Percentiles rank a stretch among this genome's conserved stretches.
These are phyloP conservation scores for Darevskia mixta DNA, from an alignment of 2,797 vertebrate genomes.

Conservation along the genomic window DNA sequence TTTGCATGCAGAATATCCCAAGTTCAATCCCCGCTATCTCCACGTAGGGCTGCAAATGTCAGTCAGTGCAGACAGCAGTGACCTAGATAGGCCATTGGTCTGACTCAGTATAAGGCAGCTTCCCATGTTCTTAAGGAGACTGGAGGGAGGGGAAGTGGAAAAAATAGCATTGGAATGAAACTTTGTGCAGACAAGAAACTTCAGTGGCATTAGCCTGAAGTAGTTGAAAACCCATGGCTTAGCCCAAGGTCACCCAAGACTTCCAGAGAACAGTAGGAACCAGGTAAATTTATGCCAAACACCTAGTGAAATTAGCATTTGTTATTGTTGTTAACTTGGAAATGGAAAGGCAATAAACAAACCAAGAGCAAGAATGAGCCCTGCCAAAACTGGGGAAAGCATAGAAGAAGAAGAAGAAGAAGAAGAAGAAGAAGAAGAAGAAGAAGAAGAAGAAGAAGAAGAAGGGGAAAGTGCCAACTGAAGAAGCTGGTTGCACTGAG, in stretches of 20 bases:
- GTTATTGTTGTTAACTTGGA: background rate
- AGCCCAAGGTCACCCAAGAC: background rate
- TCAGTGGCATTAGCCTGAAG: background rate
- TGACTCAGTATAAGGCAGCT: too few species aligned
- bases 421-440: too few species aligned
- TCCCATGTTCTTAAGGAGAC: background rate
- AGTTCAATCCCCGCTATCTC: too few species aligned
- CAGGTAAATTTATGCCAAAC: background rate
- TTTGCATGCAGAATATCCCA: too few species aligned
- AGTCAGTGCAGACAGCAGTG: too few species aligned
- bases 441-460: too few species aligned
- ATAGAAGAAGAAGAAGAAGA: background rate
- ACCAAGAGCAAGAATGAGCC: too few species aligned
- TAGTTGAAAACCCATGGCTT: background rate
- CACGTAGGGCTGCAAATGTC: too few species aligned
- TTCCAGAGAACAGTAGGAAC: background rate
- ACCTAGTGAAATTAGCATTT: too few species aligned
- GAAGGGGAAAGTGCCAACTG: background rate
- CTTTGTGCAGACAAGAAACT: background rate
- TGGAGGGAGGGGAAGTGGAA: too few species aligned
- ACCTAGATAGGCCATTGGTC: too few species aligned
- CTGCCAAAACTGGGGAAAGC: background rate
- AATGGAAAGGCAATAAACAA: background rate
- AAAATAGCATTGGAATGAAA: background rate
- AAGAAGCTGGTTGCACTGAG: background rate